Evolutionary conservation across 1,140 invertebrate species (phyloP), one percentile per base, ranked within the genome.

Genomic region (Paracyclopina nana): DNA sequence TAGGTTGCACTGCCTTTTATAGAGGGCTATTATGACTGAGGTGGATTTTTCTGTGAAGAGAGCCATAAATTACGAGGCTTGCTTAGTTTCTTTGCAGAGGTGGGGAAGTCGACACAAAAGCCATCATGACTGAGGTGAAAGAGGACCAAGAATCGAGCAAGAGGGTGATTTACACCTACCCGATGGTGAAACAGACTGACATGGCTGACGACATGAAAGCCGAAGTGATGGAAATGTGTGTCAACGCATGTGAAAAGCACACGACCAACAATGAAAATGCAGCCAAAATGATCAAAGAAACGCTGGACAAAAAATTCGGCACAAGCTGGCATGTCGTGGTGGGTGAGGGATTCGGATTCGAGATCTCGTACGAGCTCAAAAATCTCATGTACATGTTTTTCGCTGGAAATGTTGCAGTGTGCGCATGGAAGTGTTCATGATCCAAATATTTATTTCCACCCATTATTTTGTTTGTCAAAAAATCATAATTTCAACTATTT

Each of bases 251-350:
- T 62, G 87, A 94, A 67, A 91, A 91, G 68, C 80, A 77, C 66
- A 66, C 78, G 0, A 67, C 74, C 2, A 87, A 90, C 67, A 84
- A 84, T 65, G 78, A 80, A 67, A 78, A 79, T 67, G 58, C 57
- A 6, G 84, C 88, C 16, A 77, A 75, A 57, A 78, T 82, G 70
- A 85, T 95, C 22, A 94, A 95, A 65, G 84, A 94, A 57, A 77
- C 73, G 46, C 77, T 95, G 74, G 90, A 95, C 64, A 88, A 88
- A 66, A 88, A 88, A 60, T 92, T 85, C 65, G 86, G 87, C 18
- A 76, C 82, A 1, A 77, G 82, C 12, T 94, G 88, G 76, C 85
- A 94, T 67, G 83, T 81, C 1, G 77, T 92, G 0, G 79, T 94
- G 6, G 87, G 88, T 8, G 87, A 95, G 69, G 82, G 82, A 14